A percentile compares a stretch with the other conserved stretches of the same genome.
Conservation (phyloP, 2,113 vertebrate species). For the Larimichthys crocea region DNA sequence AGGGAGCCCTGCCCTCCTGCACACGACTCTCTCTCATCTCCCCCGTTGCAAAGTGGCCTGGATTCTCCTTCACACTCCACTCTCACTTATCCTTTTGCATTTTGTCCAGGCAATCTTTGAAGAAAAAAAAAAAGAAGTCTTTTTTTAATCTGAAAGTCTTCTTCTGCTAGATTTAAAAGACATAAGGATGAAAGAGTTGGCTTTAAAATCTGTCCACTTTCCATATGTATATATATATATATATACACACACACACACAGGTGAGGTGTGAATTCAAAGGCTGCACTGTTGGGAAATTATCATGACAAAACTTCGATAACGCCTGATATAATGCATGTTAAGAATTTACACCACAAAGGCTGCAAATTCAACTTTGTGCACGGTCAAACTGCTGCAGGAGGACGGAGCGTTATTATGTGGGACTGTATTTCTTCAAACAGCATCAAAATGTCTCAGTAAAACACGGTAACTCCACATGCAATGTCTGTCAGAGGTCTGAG, state of each 20-base stretch:
- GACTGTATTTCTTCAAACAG: background rate
- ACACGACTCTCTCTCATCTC: conserved; percentile 69
- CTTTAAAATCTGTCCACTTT: conserved; percentile 49
- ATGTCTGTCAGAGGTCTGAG: too few relatives aligned
- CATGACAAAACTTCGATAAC: conserved; percentile 18
- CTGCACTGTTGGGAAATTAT: background rate
- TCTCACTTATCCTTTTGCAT: conserved; percentile 69
- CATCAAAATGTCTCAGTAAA: background rate
- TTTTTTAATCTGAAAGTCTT: conserved; percentile 74
- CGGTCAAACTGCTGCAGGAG: background rate
- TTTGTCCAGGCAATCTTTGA: conserved; percentile 69
- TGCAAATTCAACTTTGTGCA: conserved; percentile 6
- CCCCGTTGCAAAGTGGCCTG: conserved; percentile 62
- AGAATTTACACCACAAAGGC: conserved; percentile 35
- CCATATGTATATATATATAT: too few relatives aligned
- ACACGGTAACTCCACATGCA: too few relatives aligned
- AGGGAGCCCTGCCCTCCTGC: conserved; percentile 34
- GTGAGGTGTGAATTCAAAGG: conserved; percentile 41
- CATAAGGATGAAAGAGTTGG: conserved; percentile 78
- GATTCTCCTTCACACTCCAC: conserved; percentile 72
- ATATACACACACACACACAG: conserved; percentile 4
- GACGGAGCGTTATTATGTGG: background rate
- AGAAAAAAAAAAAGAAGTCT: conserved; percentile 7
- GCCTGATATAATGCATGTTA: conserved; percentile 31
- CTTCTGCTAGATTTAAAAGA: conserved; percentile 75